phyloP scores from a whole-genome alignment of 2,888 invertebrate species.

The Drosophila macrospina region DNA sequence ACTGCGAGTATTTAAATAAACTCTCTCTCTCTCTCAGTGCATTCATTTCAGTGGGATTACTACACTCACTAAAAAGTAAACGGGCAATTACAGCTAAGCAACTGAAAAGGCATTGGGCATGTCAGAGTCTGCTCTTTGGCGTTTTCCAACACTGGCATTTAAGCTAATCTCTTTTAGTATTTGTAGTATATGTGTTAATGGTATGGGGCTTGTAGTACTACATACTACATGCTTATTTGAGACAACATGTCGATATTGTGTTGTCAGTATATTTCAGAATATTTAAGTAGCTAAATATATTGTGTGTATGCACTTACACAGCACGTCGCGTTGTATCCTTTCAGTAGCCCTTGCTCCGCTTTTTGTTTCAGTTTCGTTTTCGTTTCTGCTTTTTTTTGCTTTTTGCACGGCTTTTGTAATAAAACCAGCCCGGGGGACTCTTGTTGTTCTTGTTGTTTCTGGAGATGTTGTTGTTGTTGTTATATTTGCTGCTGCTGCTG shows the following conservation, averaged over 20 bases:
- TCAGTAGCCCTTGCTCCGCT: conserved; percentile 56
- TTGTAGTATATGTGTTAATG: not conserved
- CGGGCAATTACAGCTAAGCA: conserved; percentile 4
- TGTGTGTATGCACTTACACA: conserved; percentile 64
- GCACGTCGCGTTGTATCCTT: conserved; percentile 59
- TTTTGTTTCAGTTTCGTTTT: conserved; percentile 36
- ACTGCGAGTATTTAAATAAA: no score
- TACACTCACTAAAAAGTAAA: conserved; percentile 4
- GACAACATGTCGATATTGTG: conserved; percentile 25
- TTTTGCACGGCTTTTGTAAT: conserved; percentile 77
- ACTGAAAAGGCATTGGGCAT: not conserved
- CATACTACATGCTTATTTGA: conserved; percentile 8
- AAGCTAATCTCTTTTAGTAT: conserved; percentile 26
- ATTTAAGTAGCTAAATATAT: conserved; percentile 36
- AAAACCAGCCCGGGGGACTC: conserved; percentile 77
- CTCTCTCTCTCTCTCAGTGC: not conserved
- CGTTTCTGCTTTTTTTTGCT: conserved; percentile 27
- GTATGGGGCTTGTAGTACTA: not conserved
- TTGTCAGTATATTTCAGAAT: conserved; percentile 28
- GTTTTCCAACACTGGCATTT: conserved; percentile 26
- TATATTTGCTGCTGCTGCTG: conserved; percentile 22
- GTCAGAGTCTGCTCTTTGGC: not conserved
- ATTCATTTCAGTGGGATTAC: not conserved
- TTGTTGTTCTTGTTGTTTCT: conserved; percentile 40
- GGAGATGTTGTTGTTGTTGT: conserved; percentile 32